These are phyloP conservation scores for Xyliphius kryptos DNA, from an alignment of 2,113 vertebrate genomes.

Conservation along the genomic window DNA sequence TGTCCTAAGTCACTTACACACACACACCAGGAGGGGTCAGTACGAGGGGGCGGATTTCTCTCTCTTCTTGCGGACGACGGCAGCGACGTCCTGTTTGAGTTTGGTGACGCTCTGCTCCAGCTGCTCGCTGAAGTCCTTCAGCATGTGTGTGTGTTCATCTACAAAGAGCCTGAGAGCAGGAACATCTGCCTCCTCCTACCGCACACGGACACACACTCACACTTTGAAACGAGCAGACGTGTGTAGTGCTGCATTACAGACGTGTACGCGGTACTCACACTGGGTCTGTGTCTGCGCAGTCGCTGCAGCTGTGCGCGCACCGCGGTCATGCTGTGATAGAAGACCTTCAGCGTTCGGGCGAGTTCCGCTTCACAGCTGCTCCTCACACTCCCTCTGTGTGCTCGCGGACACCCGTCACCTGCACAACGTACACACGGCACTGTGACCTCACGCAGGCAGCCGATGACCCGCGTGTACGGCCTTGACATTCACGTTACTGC, in stretches of 20 bases:
- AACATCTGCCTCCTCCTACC: conserved; percentile 72
- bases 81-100: conserved; percentile 77
- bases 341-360: conserved; percentile 75
- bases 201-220: conserved; percentile 15
- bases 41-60: conserved; percentile 62
- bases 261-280: conserved; percentile 53
- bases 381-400: conserved; percentile 38
- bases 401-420: conserved; percentile 47
- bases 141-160: conserved; percentile 66
- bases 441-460: not conserved
- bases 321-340: conserved; percentile 77
- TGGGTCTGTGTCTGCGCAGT: conserved; percentile 65
- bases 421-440: not conserved
- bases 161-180: conserved; percentile 67
- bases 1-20: not conserved
- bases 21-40: conserved; percentile 29
- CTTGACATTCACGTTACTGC: too few species aligned
- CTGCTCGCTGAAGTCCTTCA: conserved; percentile 74
- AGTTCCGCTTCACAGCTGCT: conserved; percentile 72
- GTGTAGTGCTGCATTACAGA: not conserved
- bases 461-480: too few species aligned
- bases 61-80: conserved; percentile 74
- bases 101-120: conserved; percentile 70
- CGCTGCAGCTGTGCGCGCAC: conserved; percentile 70
- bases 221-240: not conserved